Evolutionary conservation across 1,140 invertebrate genomes (phyloP).

Genomic region (Sycobia sp.): DNA sequence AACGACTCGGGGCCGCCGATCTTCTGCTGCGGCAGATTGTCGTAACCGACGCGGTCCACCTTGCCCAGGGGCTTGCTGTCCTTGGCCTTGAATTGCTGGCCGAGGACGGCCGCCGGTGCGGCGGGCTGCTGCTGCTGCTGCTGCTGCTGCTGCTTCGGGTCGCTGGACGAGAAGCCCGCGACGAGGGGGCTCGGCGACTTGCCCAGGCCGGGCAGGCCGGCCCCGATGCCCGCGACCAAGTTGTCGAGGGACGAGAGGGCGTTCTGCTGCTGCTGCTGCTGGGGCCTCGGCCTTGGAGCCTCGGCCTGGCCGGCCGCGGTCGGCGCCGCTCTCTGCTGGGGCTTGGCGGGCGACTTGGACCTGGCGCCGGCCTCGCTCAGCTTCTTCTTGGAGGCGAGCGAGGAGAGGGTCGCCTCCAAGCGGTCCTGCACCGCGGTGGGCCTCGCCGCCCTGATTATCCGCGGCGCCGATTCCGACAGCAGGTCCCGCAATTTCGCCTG

Average conservation of each 20-base stretch:
- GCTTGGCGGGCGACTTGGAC: not conserved
- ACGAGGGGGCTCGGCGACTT: slow-evolving; percentile 1
- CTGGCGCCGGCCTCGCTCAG: not conserved
- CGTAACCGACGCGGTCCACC: not conserved
- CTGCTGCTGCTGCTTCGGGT: not conserved
- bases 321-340: not conserved
- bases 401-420: slow-evolving; percentile 52
- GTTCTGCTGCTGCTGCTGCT: slow-evolving; percentile 28
- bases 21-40: not conserved
- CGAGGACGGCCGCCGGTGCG: no score
- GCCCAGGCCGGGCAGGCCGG: not conserved
- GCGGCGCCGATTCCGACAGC: slow-evolving; percentile 43
- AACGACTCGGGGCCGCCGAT: not conserved
- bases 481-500: slow-evolving; percentile 47
- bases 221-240: slow-evolving; percentile 47
- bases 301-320: not conserved
- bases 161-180: not conserved
- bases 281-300: not conserved
- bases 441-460: slow-evolving; percentile 45
- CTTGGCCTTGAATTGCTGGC: not conserved
- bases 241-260: slow-evolving; percentile 52
- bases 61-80: not conserved
- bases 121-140: no score
- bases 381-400: slow-evolving; percentile 39
- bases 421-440: slow-evolving; percentile 51